These are phyloP conservation scores for Loripinus fragilis DNA, from an alignment of 2,888 invertebrate genomes.

Conservation along the genomic window DNA sequence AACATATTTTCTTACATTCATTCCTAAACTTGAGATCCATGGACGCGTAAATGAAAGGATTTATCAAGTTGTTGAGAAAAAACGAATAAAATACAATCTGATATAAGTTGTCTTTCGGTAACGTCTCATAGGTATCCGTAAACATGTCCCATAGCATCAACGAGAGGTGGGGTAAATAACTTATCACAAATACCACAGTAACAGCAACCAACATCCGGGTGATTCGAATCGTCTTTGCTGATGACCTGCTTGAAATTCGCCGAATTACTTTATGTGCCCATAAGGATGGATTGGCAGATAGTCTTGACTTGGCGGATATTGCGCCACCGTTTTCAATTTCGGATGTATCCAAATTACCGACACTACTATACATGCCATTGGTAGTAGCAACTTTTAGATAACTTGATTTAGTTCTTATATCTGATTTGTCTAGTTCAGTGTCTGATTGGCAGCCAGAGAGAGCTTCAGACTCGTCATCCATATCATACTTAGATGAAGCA, in stretches of 20 bases:
- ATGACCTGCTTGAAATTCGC: slow-evolving; percentile 39
- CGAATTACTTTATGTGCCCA: slow-evolving; percentile 41
- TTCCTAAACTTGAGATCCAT: slow-evolving; percentile 56
- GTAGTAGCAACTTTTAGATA: neutral
- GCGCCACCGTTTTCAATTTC: neutral
- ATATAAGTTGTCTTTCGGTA: slow-evolving; percentile 51
- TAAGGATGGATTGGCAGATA: slow-evolving; percentile 27
- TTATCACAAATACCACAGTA: slow-evolving; percentile 49
- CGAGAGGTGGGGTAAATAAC: slow-evolving; percentile 47
- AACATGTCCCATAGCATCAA: slow-evolving; percentile 52
- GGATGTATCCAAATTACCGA: neutral
- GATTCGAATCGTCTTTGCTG: slow-evolving; percentile 49
- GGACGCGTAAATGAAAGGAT: slow-evolving; percentile 55
- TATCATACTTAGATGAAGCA: neutral
- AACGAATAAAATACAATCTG: slow-evolving; percentile 57
- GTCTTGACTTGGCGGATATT: slow-evolving; percentile 15
- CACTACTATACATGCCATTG: neutral
- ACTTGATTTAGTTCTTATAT: neutral
- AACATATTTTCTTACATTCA: slow-evolving; percentile 37
- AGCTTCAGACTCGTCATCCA: neutral
- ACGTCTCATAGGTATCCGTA: slow-evolving; percentile 20
- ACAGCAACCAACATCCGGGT: slow-evolving; percentile 56
- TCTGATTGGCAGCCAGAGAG: neutral
- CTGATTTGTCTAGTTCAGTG: neutral
- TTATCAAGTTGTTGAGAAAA: slow-evolving; percentile 54